These are phyloP conservation scores for Chironomus striatipennis DNA, from an alignment of 1,140 invertebrate species.

Conservation along the genomic window DNA sequence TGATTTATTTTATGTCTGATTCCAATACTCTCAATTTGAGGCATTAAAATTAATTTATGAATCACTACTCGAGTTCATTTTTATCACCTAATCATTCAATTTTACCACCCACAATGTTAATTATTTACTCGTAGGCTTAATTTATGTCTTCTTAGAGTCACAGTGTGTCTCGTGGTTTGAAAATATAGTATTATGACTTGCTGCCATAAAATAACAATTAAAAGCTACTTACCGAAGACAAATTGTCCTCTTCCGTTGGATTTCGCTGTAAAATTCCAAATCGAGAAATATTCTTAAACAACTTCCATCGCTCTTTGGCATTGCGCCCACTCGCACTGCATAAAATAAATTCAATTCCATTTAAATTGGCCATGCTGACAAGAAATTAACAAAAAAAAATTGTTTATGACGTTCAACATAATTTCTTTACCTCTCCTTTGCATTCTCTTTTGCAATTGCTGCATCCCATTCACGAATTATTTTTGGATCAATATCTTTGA, in stretches of 20 bases:
- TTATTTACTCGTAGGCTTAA: background rate
- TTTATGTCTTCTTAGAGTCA: background rate
- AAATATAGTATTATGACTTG: background rate
- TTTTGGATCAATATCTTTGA: constrained; percentile 48
- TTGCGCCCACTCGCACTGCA: constrained; percentile 38
- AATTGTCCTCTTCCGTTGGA: constrained; percentile 40
- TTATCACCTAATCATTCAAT: background rate
- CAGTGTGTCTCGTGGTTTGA: background rate
- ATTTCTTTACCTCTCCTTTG: constrained; percentile 33
- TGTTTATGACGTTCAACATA: background rate
- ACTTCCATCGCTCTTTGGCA: constrained; percentile 52
- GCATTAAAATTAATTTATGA: constrained; percentile 4
- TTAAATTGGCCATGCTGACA: background rate
- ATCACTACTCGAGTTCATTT: background rate
- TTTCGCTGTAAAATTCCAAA: constrained; percentile 43
- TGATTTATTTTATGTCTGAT: too few relatives aligned
- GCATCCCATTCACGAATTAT: constrained; percentile 46
- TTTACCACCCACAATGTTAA: background rate
- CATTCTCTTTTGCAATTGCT: constrained; percentile 36
- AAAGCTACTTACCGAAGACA: constrained; percentile 25
- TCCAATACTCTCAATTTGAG: background rate
- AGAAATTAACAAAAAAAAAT: background rate
- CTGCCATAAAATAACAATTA: constrained; percentile 24
- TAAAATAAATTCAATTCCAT: background rate
- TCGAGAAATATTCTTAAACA: constrained; percentile 50